phyloP scores from a whole-genome alignment of 2,797 vertebrate species.

The Novumbra hubbsi region DNA sequence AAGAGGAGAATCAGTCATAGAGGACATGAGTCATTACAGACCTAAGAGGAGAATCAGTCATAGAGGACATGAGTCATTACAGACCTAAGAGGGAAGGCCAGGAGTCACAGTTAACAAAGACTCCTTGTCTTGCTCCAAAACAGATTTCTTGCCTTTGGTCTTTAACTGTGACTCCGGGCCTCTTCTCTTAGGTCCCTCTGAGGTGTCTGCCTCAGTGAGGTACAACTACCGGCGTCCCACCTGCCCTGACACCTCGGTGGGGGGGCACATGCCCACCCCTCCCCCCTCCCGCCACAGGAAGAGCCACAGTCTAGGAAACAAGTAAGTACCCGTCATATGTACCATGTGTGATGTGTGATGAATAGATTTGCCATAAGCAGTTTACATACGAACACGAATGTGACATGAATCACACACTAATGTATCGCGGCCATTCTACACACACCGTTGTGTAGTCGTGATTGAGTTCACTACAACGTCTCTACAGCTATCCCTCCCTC shows the following conservation, averaged over 20 bases:
- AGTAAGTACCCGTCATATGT: conserved; percentile 69
- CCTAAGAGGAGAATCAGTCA: too few relatives aligned
- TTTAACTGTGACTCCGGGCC: neutral
- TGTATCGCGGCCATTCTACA: too few relatives aligned
- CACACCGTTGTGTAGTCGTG: neutral
- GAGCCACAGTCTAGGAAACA: conserved; percentile 96
- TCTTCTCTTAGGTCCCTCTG: conserved; percentile 79
- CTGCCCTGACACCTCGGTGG: conserved; percentile 90
- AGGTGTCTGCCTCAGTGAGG: conserved; percentile 75
- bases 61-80: too few relatives aligned
- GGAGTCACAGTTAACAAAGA: neutral
- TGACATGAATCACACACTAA: too few relatives aligned
- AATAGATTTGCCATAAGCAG: too few relatives aligned
- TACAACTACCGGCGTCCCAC: conserved; percentile 86
- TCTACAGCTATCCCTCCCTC: neutral
- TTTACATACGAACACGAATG: too few relatives aligned
- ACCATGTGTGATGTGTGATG: too few relatives aligned
- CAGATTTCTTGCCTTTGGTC: neutral
- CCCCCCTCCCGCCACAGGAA: conserved; percentile 92
- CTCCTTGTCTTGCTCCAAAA: neutral
- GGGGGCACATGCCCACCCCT: conserved; percentile 82
- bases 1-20: too few relatives aligned
- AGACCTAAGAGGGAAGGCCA: too few relatives aligned
- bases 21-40: too few relatives aligned
- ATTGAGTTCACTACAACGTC: neutral